Evolutionary conservation across 1,140 invertebrate species (phyloP).

Genomic region (Drosophila kepulauana): DNA sequence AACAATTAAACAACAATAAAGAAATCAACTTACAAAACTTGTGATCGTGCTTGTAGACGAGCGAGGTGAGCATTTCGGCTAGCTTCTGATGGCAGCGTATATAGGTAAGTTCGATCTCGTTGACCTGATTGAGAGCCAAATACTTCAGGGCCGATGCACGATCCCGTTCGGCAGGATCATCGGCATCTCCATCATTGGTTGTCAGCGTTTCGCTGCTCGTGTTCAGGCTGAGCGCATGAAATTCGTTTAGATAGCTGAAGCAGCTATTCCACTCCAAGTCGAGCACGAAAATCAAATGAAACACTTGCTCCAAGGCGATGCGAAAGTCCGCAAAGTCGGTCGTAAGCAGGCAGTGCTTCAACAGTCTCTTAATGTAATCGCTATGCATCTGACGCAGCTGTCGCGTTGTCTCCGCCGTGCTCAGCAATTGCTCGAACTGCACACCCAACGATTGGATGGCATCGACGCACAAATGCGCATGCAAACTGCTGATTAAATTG

Average conservation of each 20-base stretch:
- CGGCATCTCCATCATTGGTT: not conserved
- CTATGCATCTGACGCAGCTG: slow-evolving; percentile 64
- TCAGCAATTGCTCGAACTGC: slow-evolving; percentile 59
- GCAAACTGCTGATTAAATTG: slow-evolving; percentile 66
- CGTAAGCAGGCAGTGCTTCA: slow-evolving; percentile 65
- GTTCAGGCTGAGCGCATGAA: slow-evolving; percentile 53
- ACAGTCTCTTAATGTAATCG: slow-evolving; percentile 53
- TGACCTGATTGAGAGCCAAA: slow-evolving; percentile 62
- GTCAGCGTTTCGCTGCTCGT: slow-evolving; percentile 11
- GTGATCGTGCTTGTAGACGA: slow-evolving; percentile 64
- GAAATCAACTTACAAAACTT: slow-evolving; percentile 67
- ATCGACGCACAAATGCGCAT: slow-evolving; percentile 71
- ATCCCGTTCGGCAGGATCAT: not conserved
- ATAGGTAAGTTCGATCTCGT: slow-evolving; percentile 73
- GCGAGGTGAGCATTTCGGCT: slow-evolving; percentile 53
- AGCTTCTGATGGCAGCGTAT: slow-evolving; percentile 76
- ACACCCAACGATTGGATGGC: slow-evolving; percentile 59
- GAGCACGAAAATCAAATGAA: slow-evolving; percentile 62
- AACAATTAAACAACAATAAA: not conserved
- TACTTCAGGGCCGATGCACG: slow-evolving; percentile 41
- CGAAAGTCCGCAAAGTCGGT: slow-evolving; percentile 51
- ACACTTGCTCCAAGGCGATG: slow-evolving; percentile 67
- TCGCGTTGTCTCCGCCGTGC: slow-evolving; percentile 47
- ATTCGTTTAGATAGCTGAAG: slow-evolving; percentile 44
- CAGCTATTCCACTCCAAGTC: slow-evolving; percentile 66